Evolutionary conservation across 2,113 vertebrate species (phyloP), one percentile per base, ranked within the genome.

Genomic region (Hippocampus barbouri): DNA sequence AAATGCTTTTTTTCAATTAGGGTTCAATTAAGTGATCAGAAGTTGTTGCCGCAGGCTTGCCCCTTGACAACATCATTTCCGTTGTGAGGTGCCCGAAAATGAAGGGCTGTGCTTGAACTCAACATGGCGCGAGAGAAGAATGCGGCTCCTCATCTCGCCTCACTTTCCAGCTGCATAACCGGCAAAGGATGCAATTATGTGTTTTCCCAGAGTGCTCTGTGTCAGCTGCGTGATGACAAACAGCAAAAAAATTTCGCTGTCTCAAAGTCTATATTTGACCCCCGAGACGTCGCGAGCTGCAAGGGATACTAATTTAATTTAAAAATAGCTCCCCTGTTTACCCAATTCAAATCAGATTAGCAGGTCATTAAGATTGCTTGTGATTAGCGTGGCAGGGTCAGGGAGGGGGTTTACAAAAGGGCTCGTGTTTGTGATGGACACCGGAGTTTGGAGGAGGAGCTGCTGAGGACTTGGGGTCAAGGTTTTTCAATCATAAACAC

Each of bases 401-500:
- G 11, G 5, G 34, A 5, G 34, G 5, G 34, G 34, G 30, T 34
- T 38, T 38, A 38, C 4, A 66, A 16, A 69, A 25, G 1, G 30
- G 68, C 73, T 68, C 38, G 6, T 70, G 62, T 82, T 70, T 51
- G 66, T 66, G 66, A 56, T n/a, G 53, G 53, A 56, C 53, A 10
- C 53, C n/a, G 53, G 70, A 20, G 57, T 16, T 45, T 47, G 75
- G 67, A 80, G 84, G 80, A 81, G 84, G 89, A 89, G 82, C 69
- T 71, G 68, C 63, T 57, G 82, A 87, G 81, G 71, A 76, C 75
- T 54, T 73, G 85, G 86, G 76, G 64, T 25, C 83, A 89, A 83
- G 81, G 87, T 92, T 89, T 91, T 92, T 93, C 90, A 91, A 86
- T 88, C 79, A 79, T 87, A 87, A 87, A 91, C 89, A 91, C 30